A percentile compares a stretch with the other conserved stretches of the same genome.
Conservation (phyloP, 1,140 invertebrate genomes). For the Diorhabda sublineata region DNA sequence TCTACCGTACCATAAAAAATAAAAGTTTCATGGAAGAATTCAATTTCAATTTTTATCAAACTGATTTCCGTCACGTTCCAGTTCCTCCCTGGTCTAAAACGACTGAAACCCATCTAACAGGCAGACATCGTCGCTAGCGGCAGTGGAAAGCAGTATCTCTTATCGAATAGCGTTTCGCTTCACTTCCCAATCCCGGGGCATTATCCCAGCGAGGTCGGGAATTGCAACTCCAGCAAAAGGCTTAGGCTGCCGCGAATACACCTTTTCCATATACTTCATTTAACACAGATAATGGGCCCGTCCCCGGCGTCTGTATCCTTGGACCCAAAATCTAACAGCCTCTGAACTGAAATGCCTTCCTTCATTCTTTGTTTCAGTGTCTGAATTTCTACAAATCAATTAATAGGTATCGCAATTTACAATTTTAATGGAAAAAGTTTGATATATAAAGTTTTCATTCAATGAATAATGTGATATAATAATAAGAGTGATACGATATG, state of each 20-base stretch:
- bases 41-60: too few species aligned
- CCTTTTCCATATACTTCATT: constrained; percentile 47
- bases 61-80: not conserved
- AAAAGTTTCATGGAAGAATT: too few species aligned
- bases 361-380: constrained; percentile 12
- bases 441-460: too few species aligned
- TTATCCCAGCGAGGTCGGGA: constrained; percentile 39
- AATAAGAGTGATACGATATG: too few species aligned
- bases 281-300: constrained; percentile 44
- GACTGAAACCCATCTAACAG: constrained; percentile 7
- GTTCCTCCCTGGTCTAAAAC: constrained; percentile 14
- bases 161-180: constrained; percentile 44
- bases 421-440: too few species aligned
- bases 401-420: too few species aligned
- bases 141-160: constrained; percentile 38
- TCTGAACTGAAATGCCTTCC: constrained; percentile 17
- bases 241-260: constrained; percentile 43
- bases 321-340: constrained; percentile 10
- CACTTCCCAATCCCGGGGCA: constrained; percentile 41
- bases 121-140: constrained; percentile 4
- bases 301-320: constrained; percentile 14
- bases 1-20: too few species aligned
- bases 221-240: constrained; percentile 42
- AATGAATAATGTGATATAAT: too few species aligned
- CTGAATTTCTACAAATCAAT: not conserved